Evolutionary conservation across 2,113 vertebrate species (phyloP).

Genomic region (Rhea americana): DNA sequence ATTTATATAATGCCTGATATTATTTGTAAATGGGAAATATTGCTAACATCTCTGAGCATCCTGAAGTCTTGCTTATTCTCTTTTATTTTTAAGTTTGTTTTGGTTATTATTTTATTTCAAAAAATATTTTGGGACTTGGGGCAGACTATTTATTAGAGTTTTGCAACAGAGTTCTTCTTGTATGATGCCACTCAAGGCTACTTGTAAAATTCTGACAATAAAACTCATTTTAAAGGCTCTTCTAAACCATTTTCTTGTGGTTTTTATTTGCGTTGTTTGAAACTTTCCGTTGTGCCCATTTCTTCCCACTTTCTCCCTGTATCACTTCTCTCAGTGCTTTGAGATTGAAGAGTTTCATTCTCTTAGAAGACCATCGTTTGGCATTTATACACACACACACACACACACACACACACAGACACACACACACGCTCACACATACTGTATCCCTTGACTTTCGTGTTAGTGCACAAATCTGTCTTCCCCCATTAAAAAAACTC

Average conservation of each 20-base stretch:
- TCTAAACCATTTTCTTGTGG: conserved; percentile 73
- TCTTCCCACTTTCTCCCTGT: not conserved
- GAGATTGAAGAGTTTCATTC: not conserved
- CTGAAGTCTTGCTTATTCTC: conserved; percentile 77
- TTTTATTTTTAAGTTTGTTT: conserved; percentile 72
- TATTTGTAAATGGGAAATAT: conserved; percentile 82
- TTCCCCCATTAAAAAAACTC: not conserved
- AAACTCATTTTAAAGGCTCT: conserved; percentile 85
- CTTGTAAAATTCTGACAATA: conserved; percentile 87
- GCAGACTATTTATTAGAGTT: conserved; percentile 89
- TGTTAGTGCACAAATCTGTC: not conserved
- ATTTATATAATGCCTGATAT: conserved; percentile 81
- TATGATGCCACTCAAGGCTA: conserved; percentile 84
- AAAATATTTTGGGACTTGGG: conserved; percentile 79
- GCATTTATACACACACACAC: not conserved
- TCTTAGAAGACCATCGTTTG: not conserved
- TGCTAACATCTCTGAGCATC: conserved; percentile 77
- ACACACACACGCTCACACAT: accelerated
- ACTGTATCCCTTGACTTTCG: not conserved
- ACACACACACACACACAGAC: too few relatives aligned
- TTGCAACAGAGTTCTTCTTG: conserved; percentile 88
- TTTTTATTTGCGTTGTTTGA: conserved; percentile 55
- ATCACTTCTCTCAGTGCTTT: not conserved
- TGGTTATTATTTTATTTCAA: conserved; percentile 75
- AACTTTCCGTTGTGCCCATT: not conserved